These are phyloP conservation scores for Chroicocephalus ridibundus DNA, from an alignment of 2,113 vertebrate genomes.

Conservation along the genomic window DNA sequence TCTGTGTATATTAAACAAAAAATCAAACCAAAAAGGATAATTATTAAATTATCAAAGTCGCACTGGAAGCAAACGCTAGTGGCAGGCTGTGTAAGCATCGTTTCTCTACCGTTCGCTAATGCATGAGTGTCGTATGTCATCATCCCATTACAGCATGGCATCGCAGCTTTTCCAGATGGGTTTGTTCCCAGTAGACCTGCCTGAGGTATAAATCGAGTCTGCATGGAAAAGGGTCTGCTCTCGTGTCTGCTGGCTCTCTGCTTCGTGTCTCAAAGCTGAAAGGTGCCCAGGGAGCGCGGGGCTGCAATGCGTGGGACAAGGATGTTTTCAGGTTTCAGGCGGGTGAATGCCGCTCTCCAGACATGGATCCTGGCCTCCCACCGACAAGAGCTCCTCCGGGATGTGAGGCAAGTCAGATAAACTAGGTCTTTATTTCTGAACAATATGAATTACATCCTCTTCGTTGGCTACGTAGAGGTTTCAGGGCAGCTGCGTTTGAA, in stretches of 20 bases:
- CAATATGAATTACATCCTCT: not conserved
- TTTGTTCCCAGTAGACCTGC: not conserved
- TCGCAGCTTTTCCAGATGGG: not conserved
- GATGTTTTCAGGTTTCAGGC: not conserved
- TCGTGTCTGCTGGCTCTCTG: not conserved
- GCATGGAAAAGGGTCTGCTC: not conserved
- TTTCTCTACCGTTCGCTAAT: not conserved
- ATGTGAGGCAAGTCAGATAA: not conserved
- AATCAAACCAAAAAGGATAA: not conserved
- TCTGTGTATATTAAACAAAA: not conserved
- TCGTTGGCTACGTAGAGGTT: not conserved
- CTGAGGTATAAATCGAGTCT: not conserved
- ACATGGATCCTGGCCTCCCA: not conserved
- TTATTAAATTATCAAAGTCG: not conserved
- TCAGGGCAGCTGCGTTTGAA: not conserved
- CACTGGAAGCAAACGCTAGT: not conserved
- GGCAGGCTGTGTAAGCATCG: not conserved
- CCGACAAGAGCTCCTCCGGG: not conserved
- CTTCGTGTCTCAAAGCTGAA: not conserved
- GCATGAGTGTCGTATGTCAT: rapidly evolving
- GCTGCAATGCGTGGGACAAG: not conserved
- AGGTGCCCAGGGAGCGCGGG: rapidly evolving
- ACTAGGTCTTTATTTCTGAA: not conserved
- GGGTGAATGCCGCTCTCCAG: not conserved
- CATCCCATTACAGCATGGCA: not conserved